Evolutionary conservation across 2,797 vertebrate genomes (phyloP).

Genomic region (Trematomus bernacchii): DNA sequence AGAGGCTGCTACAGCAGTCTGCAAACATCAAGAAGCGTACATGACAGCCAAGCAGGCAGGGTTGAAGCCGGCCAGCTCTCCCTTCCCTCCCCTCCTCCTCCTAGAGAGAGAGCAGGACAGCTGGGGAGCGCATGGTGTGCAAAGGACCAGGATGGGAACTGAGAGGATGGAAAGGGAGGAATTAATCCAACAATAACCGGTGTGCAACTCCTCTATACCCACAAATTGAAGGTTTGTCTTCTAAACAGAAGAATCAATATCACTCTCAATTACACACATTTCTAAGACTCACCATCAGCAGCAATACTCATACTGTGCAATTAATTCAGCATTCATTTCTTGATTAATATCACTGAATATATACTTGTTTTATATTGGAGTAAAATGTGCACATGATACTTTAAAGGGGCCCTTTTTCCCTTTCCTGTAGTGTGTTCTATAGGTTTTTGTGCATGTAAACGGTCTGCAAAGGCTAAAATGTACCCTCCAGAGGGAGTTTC

Average conservation of each 20-base stretch:
- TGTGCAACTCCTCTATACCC: not conserved
- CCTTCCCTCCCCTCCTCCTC: not conserved
- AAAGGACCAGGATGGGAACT: slow-evolving; percentile 36
- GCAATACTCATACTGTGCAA: too few relatives aligned
- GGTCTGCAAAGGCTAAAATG: too few relatives aligned
- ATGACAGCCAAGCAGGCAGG: slow-evolving; percentile 39
- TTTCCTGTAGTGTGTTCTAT: too few relatives aligned
- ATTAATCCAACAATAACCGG: slow-evolving; percentile 19
- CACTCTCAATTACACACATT: too few relatives aligned
- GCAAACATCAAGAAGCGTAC: slow-evolving; percentile 50
- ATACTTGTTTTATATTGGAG: too few relatives aligned
- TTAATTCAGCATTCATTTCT: too few relatives aligned
- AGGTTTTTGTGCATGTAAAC: too few relatives aligned
- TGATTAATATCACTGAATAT: too few relatives aligned
- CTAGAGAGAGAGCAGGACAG: slow-evolving; percentile 51
- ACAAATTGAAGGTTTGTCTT: slow-evolving; percentile 16
- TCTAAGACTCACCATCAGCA: too few relatives aligned
- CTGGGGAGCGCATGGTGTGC: slow-evolving; percentile 54
- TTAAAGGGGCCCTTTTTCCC: too few relatives aligned
- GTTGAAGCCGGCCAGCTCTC: slow-evolving; percentile 28
- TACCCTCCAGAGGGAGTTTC: too few relatives aligned
- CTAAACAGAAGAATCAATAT: not conserved
- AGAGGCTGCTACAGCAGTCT: slow-evolving; percentile 63
- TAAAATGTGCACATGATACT: too few relatives aligned
- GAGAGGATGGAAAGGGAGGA: slow-evolving; percentile 46